A percentile compares a stretch with the other conserved stretches of the same genome.
These are phyloP conservation scores for Sycophila sp. DNA, from an alignment of 1,140 invertebrate species.

Conservation along the genomic window DNA sequence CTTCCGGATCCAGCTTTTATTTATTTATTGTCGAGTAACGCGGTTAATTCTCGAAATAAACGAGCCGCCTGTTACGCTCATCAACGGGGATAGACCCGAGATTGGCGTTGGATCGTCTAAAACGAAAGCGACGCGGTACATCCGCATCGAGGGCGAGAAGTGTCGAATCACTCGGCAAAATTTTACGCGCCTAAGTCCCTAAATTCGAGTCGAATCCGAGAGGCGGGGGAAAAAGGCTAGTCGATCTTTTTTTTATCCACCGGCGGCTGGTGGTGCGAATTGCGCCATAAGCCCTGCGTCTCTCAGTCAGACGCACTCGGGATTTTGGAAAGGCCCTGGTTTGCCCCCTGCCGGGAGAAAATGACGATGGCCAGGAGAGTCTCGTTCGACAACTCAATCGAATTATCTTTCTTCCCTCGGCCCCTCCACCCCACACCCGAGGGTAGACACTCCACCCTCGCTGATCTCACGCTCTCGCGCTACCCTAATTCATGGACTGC, in stretches of 20 bases:
- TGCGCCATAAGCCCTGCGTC: not conserved
- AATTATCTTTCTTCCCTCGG: not conserved
- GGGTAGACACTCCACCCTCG: no score
- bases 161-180: not conserved
- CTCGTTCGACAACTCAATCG: not conserved
- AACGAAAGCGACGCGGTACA: no score
- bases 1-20: no score
- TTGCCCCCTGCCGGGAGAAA: not conserved
- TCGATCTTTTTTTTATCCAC: no score
- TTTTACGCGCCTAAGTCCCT: no score
- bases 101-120: not conserved
- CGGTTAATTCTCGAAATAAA: no score
- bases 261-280: no score
- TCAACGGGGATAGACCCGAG: no score
- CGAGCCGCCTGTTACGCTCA: not conserved
- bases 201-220: no score
- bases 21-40: no score
- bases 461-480: not conserved
- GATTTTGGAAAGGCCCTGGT: not conserved
- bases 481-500: not conserved
- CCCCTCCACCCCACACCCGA: not conserved
- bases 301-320: not conserved
- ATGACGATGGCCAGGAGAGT: not conserved
- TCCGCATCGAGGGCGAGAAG: not conserved
- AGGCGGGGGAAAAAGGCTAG: no score